Conservation (phyloP, 2,797 vertebrate genomes). For the Pseudomugil tenellus region DNA sequence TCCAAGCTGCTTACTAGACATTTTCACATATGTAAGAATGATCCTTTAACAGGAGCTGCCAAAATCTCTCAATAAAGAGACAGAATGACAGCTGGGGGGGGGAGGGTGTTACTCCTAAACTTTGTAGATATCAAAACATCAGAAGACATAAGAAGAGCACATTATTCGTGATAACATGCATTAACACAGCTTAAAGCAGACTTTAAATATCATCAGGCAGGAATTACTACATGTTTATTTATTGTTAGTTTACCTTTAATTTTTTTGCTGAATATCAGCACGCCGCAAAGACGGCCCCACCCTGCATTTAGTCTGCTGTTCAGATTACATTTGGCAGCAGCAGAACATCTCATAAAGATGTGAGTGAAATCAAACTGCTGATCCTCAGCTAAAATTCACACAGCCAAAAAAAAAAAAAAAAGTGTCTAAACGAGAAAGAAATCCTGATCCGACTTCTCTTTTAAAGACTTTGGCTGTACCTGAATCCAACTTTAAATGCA, state of each 20-base stretch:
- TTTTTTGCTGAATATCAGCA: neutral
- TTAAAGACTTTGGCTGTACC: neutral
- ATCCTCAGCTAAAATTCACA: neutral
- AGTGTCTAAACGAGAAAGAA: conserved; percentile 2
- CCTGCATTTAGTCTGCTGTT: neutral
- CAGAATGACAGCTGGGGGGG: neutral
- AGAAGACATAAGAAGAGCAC: neutral
- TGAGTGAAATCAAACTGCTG: neutral
- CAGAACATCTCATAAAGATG: neutral
- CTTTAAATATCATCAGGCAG: conserved; percentile 1
- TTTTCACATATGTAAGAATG: neutral
- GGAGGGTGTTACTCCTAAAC: conserved; percentile 1
- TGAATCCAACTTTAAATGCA: neutral
- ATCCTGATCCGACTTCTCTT: neutral
- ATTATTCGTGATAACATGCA: neutral
- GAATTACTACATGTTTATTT: conserved; percentile 4
- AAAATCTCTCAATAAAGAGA: neutral
- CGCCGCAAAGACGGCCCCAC: neutral
- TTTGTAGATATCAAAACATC: neutral
- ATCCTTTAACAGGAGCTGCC: conserved; percentile 6
- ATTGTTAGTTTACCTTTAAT: neutral
- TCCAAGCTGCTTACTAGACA: conserved; percentile 9
- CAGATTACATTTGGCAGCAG: neutral
- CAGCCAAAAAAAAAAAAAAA: neutral
- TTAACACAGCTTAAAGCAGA: neutral